Evolutionary conservation across 2,888 invertebrate genomes (phyloP).

Genomic region (Listrodromus nycthemerus): DNA sequence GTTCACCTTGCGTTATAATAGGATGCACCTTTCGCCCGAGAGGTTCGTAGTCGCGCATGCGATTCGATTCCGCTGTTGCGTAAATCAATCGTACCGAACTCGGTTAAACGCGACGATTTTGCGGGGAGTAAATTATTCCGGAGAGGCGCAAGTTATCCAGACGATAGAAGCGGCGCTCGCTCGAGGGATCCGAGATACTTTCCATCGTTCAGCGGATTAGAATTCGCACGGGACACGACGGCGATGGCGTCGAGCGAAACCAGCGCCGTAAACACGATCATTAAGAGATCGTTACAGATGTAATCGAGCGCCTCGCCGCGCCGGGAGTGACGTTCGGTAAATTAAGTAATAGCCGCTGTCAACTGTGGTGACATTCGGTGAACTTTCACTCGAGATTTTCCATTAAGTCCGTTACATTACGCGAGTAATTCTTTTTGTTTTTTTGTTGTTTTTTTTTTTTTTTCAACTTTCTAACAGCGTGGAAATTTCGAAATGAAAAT

Average conservation of each 20-base stretch:
- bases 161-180: slow-evolving; percentile 14
- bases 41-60: slow-evolving; percentile 24
- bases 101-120: slow-evolving; percentile 15
- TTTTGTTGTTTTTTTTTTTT: background rate
- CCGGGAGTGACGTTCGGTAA: slow-evolving; percentile 51
- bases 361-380: slow-evolving; percentile 45
- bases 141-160: too few species aligned
- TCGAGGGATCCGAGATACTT: slow-evolving; percentile 11
- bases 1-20: slow-evolving; percentile 40
- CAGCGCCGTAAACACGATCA: slow-evolving; percentile 62
- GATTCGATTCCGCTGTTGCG: slow-evolving; percentile 39
- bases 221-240: slow-evolving; percentile 27
- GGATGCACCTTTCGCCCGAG: slow-evolving; percentile 48
- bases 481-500: background rate
- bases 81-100: slow-evolving; percentile 26
- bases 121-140: slow-evolving; percentile 13
- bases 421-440: background rate
- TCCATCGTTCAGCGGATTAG: slow-evolving; percentile 47
- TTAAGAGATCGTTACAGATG: slow-evolving; percentile 66
- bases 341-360: slow-evolving; percentile 69
- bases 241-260: slow-evolving; percentile 1
- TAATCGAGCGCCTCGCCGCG: slow-evolving; percentile 47
- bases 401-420: background rate
- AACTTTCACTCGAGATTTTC: slow-evolving; percentile 50
- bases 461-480: background rate